Conservation (phyloP, 2,113 vertebrate genomes). For the Rhinolophus ferrumequinum region DNA sequence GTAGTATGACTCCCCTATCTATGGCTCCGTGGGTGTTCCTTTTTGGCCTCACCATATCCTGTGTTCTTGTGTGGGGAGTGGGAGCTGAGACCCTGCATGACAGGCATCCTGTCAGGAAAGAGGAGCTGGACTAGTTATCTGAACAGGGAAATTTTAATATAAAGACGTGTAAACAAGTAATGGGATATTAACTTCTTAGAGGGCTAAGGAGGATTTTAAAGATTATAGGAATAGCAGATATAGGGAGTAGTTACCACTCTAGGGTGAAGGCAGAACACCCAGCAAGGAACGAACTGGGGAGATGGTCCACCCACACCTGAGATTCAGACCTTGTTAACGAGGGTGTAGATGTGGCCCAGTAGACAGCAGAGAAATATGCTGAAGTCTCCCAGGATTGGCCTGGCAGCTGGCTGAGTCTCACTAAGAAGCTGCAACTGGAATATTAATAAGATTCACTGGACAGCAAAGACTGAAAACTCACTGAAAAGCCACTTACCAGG, state of each 20-base stretch:
- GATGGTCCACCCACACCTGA: fast-evolving
- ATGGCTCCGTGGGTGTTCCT: too few species aligned
- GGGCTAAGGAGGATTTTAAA: neutral
- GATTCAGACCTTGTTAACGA: neutral
- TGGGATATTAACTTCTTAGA: neutral
- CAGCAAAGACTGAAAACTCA: neutral
- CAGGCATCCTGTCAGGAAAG: neutral
- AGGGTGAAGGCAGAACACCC: neutral
- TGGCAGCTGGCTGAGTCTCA: neutral
- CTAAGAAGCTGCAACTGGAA: neutral
- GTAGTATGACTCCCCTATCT: too few species aligned
- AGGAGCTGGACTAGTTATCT: neutral
- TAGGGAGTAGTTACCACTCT: neutral
- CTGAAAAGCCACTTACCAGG: neutral
- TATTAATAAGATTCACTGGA: neutral
- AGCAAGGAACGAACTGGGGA: neutral
- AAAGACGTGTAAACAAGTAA: neutral
- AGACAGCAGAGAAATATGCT: neutral
- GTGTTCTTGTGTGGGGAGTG: too few species aligned
- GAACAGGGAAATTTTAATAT: neutral
- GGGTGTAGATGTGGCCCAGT: neutral
- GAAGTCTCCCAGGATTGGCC: neutral
- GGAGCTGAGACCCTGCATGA: too few species aligned
- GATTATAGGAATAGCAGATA: neutral
- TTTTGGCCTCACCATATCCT: too few species aligned